Base-by-base conservation (phyloP, 2,113 vertebrate species). In the Meriones unguiculatus region DNA sequence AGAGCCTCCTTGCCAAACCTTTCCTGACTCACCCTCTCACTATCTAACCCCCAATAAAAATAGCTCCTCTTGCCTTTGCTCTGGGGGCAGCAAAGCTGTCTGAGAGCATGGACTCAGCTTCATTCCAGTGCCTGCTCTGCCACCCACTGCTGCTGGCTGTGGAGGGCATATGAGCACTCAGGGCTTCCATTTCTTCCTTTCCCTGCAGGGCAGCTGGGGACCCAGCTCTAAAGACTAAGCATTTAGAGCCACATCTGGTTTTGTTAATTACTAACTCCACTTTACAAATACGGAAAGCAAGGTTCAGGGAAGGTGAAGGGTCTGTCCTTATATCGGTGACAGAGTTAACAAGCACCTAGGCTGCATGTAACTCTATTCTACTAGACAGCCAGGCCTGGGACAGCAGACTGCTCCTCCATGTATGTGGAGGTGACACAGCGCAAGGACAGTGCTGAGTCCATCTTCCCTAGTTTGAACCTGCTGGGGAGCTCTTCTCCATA, bases 271-370 rank as follows among this genome's bases (percentile, higher is more conserved):
- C 94, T 62, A 95, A 57, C 65, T 95, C 73, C 67, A 38, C 5
- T 95, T 75, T 93, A 75, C 30, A 94, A 91, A 89, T 46, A 70
- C 81, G 41, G 54, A 95, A 93, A 94, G n/a, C 76, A 84, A 84
- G 52, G 52, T 95, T 95, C 80, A 90, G n/a, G 85, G 72, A 95
- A 90, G 46, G 46, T 64, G 84, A 82, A 94, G 14, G 24, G 92
- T 76, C 50, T 93, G 76, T 67, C 41, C 50, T 86, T 35, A 92
- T 35, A 28, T 5, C 69, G 65, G 17, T 67, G 91, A 67, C 30
- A 87, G 64, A 80, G 86, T 73, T 67, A 86, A 77, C 54, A 87
- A 88, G 0, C n/a, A n/a, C 78, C 2, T 25, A 82, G 81, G 52
- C 72, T 93, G 18, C 92, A 38, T 35, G 46, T 87, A 32, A 94